Evolutionary conservation across 2,888 invertebrate species (phyloP), one percentile per base, ranked within the genome.

Genomic region (Hemithea aestivaria): DNA sequence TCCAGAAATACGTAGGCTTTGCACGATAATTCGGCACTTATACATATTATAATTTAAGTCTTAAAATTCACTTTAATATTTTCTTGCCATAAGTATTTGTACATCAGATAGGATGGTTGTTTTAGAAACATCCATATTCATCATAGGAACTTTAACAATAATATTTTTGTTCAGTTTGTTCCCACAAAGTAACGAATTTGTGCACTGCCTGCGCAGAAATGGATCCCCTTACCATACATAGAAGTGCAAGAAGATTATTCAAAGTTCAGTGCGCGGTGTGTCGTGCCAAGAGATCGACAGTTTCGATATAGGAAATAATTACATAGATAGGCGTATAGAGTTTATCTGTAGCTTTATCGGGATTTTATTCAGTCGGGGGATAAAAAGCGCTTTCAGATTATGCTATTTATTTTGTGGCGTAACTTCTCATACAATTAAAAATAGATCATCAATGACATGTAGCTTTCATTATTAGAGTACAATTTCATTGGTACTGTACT

Each of bases 261-360:
- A 27, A 31, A 38, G 48, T 44, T 40, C 10, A 38, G 62, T 57
- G 52, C 36, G 21, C 45, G 56, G 69, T 67, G 66, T 63, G 62
- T 47, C 52, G 64, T 65, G 62, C 61, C 47, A 51, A 56, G 62
- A 53, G 53, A 58, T 38, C 39, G 43, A 45, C 42, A 52, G 45
- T 40, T 41, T 43, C 43, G 26, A 44, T n/a, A 38, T 35, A 37
- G 21, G 27, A 49, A 51, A 56, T 52, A 46, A 46, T 44, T 52
- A 45, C 50, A 48, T 46, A 45, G 38, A 48, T 53, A 36, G 53
- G 51, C 55, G 49, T 53, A 53, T 51, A 53, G 45, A 40, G 48
- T 53, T 57, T 47, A 43, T 56, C 50, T 52, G 41, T 45, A 35
- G 50, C 48, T 42, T 42, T 42, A 42, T 36, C 16, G 8, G 33